Conservation (phyloP, 2,113 vertebrate genomes). For the Atlantisia rogersi region DNA sequence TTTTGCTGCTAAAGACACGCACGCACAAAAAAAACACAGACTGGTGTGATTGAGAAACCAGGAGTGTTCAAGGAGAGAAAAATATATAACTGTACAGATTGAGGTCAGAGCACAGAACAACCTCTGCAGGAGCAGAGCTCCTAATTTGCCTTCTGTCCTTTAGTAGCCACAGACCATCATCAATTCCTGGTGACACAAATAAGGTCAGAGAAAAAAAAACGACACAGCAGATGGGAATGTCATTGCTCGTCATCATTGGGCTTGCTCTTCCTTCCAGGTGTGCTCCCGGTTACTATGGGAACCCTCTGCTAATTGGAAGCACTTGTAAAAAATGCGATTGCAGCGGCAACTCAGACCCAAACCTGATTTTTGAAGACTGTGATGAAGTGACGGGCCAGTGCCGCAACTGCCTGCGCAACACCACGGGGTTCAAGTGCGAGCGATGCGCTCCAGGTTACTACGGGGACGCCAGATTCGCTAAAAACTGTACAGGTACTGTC, state of each 20-base stretch:
- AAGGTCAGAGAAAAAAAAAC: neutral
- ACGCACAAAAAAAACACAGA: neutral
- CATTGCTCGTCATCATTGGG: neutral
- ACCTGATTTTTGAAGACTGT: constrained; percentile 94
- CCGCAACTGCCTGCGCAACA: constrained; percentile 89
- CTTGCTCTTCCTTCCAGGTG: constrained; percentile 81
- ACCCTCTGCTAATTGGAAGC: constrained; percentile 85
- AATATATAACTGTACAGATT: neutral
- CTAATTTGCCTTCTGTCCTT: neutral
- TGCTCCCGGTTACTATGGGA: constrained; percentile 95
- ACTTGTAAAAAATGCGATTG: constrained; percentile 94
- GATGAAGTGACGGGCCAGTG: constrained; percentile 93
- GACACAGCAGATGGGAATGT: neutral
- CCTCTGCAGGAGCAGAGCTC: neutral
- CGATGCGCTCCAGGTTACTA: constrained; percentile 88
- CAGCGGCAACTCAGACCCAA: constrained; percentile 95
- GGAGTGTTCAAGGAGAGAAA: neutral
- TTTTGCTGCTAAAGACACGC: neutral
- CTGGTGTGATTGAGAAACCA: neutral
- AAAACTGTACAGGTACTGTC: constrained; percentile 88
- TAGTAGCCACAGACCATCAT: neutral
- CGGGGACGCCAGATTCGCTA: constrained; percentile 87
- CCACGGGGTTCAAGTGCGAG: constrained; percentile 88
- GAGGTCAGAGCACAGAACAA: neutral
- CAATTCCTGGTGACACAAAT: neutral